These are phyloP conservation scores for Alligator sinensis DNA, from an alignment of 2,113 vertebrate genomes.

Conservation along the genomic window DNA sequence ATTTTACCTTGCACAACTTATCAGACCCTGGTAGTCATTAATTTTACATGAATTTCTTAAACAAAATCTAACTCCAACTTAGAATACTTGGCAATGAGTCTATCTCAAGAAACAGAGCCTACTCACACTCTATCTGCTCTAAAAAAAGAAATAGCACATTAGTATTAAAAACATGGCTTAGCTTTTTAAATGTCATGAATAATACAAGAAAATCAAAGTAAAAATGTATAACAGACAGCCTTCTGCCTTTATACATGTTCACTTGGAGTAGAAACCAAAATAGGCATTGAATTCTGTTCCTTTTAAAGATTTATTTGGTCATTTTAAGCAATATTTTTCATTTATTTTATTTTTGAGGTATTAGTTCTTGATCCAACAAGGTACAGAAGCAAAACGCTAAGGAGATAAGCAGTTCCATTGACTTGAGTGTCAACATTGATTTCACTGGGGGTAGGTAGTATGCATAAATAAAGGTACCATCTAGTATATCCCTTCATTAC, in stretches of 20 bases:
- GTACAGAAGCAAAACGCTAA: background rate
- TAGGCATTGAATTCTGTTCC: background rate
- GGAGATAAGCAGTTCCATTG: background rate
- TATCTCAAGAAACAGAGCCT: background rate
- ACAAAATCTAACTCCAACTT: constrained; percentile 1
- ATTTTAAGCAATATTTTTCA: background rate
- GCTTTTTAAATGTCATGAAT: background rate
- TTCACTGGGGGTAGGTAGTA: background rate
- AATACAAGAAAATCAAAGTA: background rate
- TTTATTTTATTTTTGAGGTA: background rate
- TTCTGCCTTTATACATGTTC: background rate
- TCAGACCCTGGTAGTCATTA: constrained; percentile 23
- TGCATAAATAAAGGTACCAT: background rate
- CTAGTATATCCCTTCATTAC: background rate
- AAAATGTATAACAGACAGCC: rapidly evolving
- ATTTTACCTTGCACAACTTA: background rate
- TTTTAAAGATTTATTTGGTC: background rate
- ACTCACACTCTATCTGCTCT: background rate
- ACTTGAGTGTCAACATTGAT: background rate
- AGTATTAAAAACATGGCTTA: background rate
- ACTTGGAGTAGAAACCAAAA: background rate
- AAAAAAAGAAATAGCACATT: constrained; percentile 20
- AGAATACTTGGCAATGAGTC: background rate
- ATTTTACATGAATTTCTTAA: constrained; percentile 37
- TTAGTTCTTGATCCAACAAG: background rate